Base-by-base conservation (phyloP, 2,797 vertebrate species). In the Schizothorax lantsangensis region DNA sequence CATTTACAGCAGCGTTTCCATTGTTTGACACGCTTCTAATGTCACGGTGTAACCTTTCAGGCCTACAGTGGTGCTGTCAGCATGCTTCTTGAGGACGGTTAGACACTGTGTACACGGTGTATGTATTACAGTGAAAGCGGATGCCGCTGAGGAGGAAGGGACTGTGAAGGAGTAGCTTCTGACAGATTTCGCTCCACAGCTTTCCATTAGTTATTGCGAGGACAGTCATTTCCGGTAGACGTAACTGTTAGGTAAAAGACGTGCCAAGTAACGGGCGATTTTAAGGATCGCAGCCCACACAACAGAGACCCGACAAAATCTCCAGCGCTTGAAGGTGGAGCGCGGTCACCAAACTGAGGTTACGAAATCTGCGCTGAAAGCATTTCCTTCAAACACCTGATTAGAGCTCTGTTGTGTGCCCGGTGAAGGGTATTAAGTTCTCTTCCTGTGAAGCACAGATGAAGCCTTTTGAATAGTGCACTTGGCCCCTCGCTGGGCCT, bases 401-500 rank as follows among this genome's bases (percentile, higher is more conserved):
- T 88, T 85, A 84, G 86, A 88, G 75, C 78, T 78, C 88, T 84
- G 52, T 80, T 86, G 79, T 86, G 64, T 89, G 74, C 81, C 62
- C 68, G 45, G 52, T 88, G 59, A 88, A 88, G 79, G 88, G 86
- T 89, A 89, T 90, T 88, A 86, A 62, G 88, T 90, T 90, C 83
- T 89, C 78, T 88, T 91, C 88, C 90, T 89, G 82, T 84, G 88
- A 86, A 84, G 89, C 78, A 81, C 85, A 86, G 83, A 84, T 71
- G 86, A 86, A 84, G 82, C n/a, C 68, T 68, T 86, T 75, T 72
- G 57, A 90, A 57, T 81, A 10, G 62, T 68, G 64, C 78, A 54
- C 59, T 79, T 17, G 59, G 88, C 94, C 93, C 95, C 89, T 88
- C 88, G 88, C 92, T 91, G 93, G 95, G 94, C 94, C 95, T 93